Evolutionary conservation across 2,113 vertebrate species (phyloP), one percentile per base, ranked within the genome.

Genomic region (Cichladusa arquata): DNA sequence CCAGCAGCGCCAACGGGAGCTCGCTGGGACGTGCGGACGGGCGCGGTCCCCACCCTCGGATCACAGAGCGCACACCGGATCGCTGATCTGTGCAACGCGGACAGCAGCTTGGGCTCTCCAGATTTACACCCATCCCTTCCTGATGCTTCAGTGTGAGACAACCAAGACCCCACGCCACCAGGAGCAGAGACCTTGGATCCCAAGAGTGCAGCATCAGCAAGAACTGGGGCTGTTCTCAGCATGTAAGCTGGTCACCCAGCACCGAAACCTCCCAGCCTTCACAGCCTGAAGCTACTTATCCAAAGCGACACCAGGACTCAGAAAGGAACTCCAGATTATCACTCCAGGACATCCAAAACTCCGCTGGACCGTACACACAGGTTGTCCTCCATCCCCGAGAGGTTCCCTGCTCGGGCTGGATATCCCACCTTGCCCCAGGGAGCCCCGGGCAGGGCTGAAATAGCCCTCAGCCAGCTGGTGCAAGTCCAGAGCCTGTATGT

Each of bases 1-100:
- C 6, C 31, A 2, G 66, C 66, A 62, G 72, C 12, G 1, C 38
- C 58, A 53, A 42, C 1, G 4, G 64, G 56, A 81, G 48, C 69
- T 42, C 2, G 0, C 1, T 4, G 45, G 70, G 42, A 23, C 4
- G 1, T 2, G n/a, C 18, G 8, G 54, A 57, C 7, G 18, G 50
- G 44, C 0, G 0, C 1, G 0, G 29, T 58, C 62, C 81, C 53
- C 65, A 7, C 56, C 72, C 66, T 33, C 20, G 33, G 26, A 38
- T 47, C 29, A 13, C 73, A 9, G 50, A 67, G 19, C 2, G 1
- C 40, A 20, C 81, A 45, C 14, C 12, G 26, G 42, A 45, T 50
- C 0, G 0, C 7, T 12, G 51, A 66, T 15, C 60, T 14, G 28
- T 64, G 53, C 61, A 88, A 58, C 6, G 8, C 1, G 0, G 29